Percentiles rank a stretch among this genome's conserved stretches.
Evolutionary conservation across 2,113 vertebrate genomes (phyloP).

Genomic region (Plecturocebus donacophilus): DNA sequence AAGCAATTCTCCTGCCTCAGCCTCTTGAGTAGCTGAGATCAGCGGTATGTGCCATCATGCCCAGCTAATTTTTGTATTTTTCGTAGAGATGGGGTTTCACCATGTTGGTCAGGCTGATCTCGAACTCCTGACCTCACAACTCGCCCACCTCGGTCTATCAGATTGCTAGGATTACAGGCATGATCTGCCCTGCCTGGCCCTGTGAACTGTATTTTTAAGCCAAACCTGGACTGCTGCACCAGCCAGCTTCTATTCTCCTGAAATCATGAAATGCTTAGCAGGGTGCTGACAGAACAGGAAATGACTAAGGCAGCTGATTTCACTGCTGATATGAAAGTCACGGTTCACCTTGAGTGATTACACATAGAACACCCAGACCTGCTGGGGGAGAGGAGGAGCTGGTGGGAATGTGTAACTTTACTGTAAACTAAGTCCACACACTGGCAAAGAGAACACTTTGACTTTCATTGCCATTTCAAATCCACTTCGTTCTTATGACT

Average conservation of each 20-base stretch:
- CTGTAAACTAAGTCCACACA: not conserved
- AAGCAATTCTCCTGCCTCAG: too few species aligned
- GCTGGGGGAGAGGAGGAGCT: not conserved
- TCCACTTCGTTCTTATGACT: not conserved
- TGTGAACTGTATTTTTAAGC: not conserved
- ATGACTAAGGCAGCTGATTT: constrained; percentile 58
- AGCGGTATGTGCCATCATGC: too few species aligned
- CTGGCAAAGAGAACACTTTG: not conserved
- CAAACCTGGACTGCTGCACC: not conserved
- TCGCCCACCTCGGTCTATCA: too few species aligned
- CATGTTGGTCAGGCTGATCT: too few species aligned
- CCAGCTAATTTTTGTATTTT: too few species aligned
- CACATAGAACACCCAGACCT: not conserved
- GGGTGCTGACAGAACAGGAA: constrained; percentile 60
- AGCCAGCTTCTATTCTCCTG: not conserved
- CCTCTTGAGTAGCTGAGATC: too few species aligned
- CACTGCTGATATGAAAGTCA: constrained; percentile 57
- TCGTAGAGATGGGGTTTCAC: too few species aligned
- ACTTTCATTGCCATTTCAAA: not conserved
- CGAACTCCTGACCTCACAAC: too few species aligned
- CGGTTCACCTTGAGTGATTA: constrained; percentile 36
- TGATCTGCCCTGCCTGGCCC: too few species aligned
- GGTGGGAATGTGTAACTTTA: fast-evolving
- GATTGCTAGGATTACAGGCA: too few species aligned
- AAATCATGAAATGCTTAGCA: constrained; percentile 48